phyloP scores from a whole-genome alignment of 2,113 vertebrate species.

The Cichladusa arquata region DNA sequence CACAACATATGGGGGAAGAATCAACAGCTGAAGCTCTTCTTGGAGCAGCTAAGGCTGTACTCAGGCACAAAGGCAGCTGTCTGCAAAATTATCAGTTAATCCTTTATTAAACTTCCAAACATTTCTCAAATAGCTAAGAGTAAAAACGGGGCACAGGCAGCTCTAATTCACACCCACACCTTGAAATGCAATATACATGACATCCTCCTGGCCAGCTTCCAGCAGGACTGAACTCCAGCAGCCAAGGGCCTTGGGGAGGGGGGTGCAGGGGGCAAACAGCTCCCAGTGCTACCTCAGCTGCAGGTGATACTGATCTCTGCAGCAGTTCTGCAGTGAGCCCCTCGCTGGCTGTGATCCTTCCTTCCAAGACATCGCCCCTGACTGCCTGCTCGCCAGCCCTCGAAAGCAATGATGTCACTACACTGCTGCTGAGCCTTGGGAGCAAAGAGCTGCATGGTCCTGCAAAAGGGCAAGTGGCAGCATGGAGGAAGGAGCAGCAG shows the following conservation, averaged over 20 bases:
- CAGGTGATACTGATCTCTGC: background rate
- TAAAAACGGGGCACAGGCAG: background rate
- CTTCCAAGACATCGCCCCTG: background rate
- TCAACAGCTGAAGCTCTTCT: background rate
- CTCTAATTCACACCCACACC: background rate
- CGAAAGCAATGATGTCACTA: background rate
- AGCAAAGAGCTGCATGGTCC: background rate
- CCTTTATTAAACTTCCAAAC: constrained; percentile 32
- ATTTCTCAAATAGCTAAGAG: constrained; percentile 6
- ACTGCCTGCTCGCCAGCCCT: background rate
- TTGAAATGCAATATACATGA: background rate
- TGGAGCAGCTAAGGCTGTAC: background rate
- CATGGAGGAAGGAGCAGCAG: background rate
- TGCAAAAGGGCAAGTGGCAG: background rate
- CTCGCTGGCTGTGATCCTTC: background rate
- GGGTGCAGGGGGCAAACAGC: background rate
- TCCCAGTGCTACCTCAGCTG: background rate
- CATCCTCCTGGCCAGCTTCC: background rate
- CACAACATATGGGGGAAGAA: background rate
- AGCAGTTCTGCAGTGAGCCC: background rate
- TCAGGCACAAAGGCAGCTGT: background rate
- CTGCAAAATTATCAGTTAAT: constrained; percentile 45
- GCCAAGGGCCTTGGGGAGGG: background rate
- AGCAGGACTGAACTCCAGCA: background rate
- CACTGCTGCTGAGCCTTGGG: background rate